phyloP scores from a whole-genome alignment of 2,113 vertebrate genomes.

The Notarius lentiginosus region DNA sequence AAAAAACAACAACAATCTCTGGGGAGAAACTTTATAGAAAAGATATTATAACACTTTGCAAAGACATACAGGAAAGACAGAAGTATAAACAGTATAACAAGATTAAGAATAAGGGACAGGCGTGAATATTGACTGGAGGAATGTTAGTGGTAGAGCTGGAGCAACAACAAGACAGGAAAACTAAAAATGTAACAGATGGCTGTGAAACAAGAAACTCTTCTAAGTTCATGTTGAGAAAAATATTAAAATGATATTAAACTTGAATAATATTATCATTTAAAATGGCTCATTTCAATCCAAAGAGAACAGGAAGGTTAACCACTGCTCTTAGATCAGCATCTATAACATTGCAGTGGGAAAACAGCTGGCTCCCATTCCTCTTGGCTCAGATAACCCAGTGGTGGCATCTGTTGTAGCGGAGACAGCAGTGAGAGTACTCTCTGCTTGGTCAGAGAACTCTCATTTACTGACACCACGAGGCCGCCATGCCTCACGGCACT shows the following conservation, averaged over 20 bases:
- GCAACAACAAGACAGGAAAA: neutral
- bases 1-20: neutral
- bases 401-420: slow-evolving; percentile 42
- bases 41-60: neutral
- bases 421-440: slow-evolving; percentile 21
- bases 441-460: slow-evolving; percentile 39
- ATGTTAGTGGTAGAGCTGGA: neutral
- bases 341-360: slow-evolving; percentile 25
- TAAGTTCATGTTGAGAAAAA: slow-evolving; percentile 3
- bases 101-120: neutral
- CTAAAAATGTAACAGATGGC: neutral
- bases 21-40: neutral
- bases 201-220: neutral
- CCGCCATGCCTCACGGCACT: slow-evolving; percentile 33
- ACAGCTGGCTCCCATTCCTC: slow-evolving; percentile 24
- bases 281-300: neutral
- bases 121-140: neutral
- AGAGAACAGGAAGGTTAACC: slow-evolving; percentile 17
- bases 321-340: slow-evolving; percentile 34
- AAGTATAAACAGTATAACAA: neutral
- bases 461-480: slow-evolving; percentile 50
- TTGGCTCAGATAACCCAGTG: slow-evolving; percentile 26
- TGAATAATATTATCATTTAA: slow-evolving; percentile 16
- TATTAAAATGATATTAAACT: slow-evolving; percentile 4
- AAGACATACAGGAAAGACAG: neutral